Conservation (phyloP, 2,113 vertebrate genomes). For the Ursus arctos region DNA sequence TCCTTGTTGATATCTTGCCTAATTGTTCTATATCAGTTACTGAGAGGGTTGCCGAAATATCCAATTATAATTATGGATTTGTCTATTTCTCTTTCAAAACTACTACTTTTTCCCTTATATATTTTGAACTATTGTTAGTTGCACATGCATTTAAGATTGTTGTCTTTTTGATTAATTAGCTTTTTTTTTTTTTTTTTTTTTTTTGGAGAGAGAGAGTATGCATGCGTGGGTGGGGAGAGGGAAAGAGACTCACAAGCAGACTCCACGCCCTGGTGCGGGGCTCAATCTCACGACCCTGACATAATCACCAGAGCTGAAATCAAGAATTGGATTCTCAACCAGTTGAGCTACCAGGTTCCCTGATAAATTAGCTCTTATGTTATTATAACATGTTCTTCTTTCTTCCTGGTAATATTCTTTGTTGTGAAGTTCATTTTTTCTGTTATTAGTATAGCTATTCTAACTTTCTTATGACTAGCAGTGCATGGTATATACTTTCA, state of each 20-base stretch:
- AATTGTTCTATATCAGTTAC: neutral
- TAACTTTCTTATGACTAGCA: neutral
- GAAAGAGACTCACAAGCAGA: too few species aligned
- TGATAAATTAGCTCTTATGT: neutral
- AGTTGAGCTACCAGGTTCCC: too few species aligned
- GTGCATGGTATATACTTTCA: neutral
- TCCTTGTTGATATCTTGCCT: neutral
- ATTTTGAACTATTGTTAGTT: constrained; percentile 1
- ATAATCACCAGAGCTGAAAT: too few species aligned
- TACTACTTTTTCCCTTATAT: neutral
- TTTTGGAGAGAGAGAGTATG: neutral
- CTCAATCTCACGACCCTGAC: too few species aligned
- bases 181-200: neutral
- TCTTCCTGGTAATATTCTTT: neutral
- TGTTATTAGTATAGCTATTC: neutral
- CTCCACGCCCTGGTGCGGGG: too few species aligned
- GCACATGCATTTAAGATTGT: neutral
- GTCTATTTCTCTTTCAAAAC: constrained; percentile 13
- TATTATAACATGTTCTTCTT: neutral
- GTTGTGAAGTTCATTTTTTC: constrained; percentile 10
- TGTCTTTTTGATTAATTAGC: constrained; percentile 1
- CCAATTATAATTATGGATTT: neutral
- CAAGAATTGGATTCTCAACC: too few species aligned
- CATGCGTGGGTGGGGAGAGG: too few species aligned
- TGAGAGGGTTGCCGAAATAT: neutral